Base-by-base conservation (phyloP, 2,113 vertebrate genomes). In the Amphiprion percula region DNA sequence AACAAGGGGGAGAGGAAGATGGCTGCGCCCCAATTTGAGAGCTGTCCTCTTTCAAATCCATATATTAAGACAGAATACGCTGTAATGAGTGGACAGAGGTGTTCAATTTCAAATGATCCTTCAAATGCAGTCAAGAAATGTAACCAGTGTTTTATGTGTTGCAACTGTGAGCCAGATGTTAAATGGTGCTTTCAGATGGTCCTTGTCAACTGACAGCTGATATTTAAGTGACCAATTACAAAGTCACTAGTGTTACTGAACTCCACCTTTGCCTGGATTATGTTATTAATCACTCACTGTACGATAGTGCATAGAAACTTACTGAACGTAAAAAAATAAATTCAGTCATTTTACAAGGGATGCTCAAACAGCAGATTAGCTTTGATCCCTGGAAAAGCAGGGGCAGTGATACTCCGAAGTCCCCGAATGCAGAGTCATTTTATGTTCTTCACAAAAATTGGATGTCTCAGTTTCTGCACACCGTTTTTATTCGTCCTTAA, bases 81-180 rank as follows among this genome's bases (percentile, higher is more conserved):
- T 19, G 4, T n/a, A 53, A 62, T 70, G 21, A 74, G 54, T 68
- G 15, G 0, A 52, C 39, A 58, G 5, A 0, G 17, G 44, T 65
- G 39, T 44, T 16, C 1, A 26, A 58, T 78, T 71, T 64, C 23
- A 63, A 33, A 56, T 54, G 55, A 14, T 24, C 12, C 11, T 33
- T 24, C 4, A 28, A 54, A 66, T 64, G 44, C 41, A 30, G 21
- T 11, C 21, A 14, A 73, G 41, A 77, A 74, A 56, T 50, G 44
- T 21, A 30, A 37, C 39, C 10, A 41, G 15, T 30, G 21, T 2
- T 5, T 33, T 19, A 39, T 72, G 15, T 62, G 47, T 23, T n/a
- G 47, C 19, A 37, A 37, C 24, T 70, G 37, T n/a, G 2, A 52
- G n/a, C 16, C 26, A 14, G 3, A 41, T 66, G 9, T 52, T 44